Evolutionary conservation across 2,797 vertebrate genomes (phyloP).

Genomic region (Macroramphosus scolopax): DNA sequence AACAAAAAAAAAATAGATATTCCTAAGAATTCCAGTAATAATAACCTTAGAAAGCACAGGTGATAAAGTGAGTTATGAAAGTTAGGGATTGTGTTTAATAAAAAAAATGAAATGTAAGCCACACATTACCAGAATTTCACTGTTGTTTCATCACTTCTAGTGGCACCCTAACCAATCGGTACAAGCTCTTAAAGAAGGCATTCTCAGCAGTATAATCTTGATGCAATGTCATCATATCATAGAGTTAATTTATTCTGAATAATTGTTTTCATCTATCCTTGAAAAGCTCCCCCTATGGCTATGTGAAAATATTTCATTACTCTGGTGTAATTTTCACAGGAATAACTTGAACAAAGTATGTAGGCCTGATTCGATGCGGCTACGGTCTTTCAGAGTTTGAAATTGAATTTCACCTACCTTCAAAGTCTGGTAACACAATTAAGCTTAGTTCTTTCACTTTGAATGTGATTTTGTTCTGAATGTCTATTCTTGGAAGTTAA

Average conservation of each 20-base stretch:
- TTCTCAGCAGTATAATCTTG: constrained; percentile 62
- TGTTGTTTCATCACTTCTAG: constrained; percentile 65
- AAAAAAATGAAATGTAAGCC: constrained; percentile 27
- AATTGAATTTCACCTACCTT: constrained; percentile 72
- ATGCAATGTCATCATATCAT: constrained; percentile 63
- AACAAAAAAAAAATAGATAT: constrained; percentile 7
- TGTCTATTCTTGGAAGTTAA: constrained; percentile 71
- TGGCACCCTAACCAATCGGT: constrained; percentile 49
- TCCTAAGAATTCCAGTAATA: constrained; percentile 23
- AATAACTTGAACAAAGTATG: constrained; percentile 52
- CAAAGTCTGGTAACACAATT: constrained; percentile 71
- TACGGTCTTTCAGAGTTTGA: constrained; percentile 63
- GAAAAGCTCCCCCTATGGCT: constrained; percentile 60
- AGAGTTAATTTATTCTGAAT: constrained; percentile 49
- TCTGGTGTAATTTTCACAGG: constrained; percentile 59
- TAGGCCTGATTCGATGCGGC: constrained; percentile 63
- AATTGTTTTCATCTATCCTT: constrained; percentile 66
- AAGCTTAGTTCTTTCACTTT: constrained; percentile 66
- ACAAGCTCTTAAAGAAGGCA: constrained; percentile 49
- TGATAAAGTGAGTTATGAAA: constrained; percentile 22
- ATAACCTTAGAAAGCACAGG: constrained; percentile 36
- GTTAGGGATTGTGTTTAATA: constrained; percentile 31
- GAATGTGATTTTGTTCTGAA: constrained; percentile 65
- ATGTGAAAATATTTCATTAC: constrained; percentile 66
- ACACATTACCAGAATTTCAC: constrained; percentile 53